phyloP scores from a whole-genome alignment of 2,797 vertebrate species.

The Cebuella pygmaea region DNA sequence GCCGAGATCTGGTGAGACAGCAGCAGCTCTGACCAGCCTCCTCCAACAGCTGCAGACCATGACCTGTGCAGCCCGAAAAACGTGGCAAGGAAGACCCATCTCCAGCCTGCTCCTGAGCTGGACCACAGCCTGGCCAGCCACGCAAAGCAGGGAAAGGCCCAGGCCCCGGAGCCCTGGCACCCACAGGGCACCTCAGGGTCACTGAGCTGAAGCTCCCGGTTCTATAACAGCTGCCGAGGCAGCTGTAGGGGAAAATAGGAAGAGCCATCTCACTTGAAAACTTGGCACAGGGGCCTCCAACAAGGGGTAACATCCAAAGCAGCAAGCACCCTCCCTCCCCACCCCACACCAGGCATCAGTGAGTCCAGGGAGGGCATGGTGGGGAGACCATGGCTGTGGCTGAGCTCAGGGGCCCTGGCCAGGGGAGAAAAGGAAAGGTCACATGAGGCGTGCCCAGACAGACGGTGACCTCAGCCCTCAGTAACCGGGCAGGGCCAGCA shows the following conservation, averaged over 20 bases:
- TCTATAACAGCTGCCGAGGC: neutral
- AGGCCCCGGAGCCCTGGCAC: accelerated
- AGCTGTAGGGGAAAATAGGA: neutral
- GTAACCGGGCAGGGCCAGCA: neutral
- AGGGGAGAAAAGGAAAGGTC: neutral
- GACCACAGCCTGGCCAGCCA: accelerated
- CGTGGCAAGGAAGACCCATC: neutral
- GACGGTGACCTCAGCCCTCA: too few species aligned
- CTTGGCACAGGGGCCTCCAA: neutral
- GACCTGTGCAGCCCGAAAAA: too few species aligned
- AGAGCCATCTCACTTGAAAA: neutral
- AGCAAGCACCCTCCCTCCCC: neutral
- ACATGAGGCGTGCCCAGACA: accelerated
- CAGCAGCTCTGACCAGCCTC: too few species aligned
- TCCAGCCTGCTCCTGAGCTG: too few species aligned
- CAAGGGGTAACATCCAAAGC: accelerated
- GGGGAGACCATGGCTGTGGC: neutral
- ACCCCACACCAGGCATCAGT: too few species aligned
- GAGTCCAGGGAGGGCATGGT: neutral
- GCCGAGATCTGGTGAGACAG: too few species aligned
- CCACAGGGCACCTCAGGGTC: neutral
- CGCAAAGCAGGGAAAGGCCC: neutral
- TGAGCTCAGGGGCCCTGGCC: neutral
- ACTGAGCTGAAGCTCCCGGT: accelerated
- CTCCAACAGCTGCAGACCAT: too few species aligned